phyloP scores from a whole-genome alignment of 2,797 vertebrate genomes.

The Cyprinodon diabolis region DNA sequence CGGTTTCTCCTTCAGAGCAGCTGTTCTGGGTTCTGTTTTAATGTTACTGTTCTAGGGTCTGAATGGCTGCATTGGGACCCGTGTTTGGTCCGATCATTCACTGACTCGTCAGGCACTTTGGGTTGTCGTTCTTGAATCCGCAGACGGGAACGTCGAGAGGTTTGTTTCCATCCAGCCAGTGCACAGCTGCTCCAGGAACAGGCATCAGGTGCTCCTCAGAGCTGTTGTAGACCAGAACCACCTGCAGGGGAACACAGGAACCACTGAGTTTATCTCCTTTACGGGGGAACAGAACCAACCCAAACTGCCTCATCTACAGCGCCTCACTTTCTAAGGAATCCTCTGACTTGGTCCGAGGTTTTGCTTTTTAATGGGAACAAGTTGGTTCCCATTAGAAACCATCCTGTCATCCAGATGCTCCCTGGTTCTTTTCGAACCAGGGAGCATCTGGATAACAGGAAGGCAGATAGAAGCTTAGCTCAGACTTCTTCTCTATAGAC shows the following conservation, averaged over 20 bases:
- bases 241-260: constrained; percentile 64
- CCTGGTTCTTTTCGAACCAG: too few relatives aligned
- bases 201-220: constrained; percentile 81
- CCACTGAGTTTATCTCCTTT: background rate
- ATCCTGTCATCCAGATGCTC: too few relatives aligned
- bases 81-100: constrained; percentile 37
- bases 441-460: too few relatives aligned
- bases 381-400: too few relatives aligned
- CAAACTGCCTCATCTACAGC: background rate
- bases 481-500: too few relatives aligned
- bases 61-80: background rate
- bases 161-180: constrained; percentile 82
- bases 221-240: constrained; percentile 86
- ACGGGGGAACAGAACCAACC: too few relatives aligned
- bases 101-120: constrained; percentile 83
- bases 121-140: constrained; percentile 88
- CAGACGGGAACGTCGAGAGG: constrained; percentile 87
- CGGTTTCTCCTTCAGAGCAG: background rate
- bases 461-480: background rate
- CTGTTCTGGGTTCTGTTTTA: background rate
- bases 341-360: too few relatives aligned
- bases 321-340: too few relatives aligned
- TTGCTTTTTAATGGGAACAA: too few relatives aligned
- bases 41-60: background rate
- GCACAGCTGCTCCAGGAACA: constrained; percentile 70